Base-by-base conservation (phyloP, 2,797 vertebrate species). In the Enoplosus armatus region DNA sequence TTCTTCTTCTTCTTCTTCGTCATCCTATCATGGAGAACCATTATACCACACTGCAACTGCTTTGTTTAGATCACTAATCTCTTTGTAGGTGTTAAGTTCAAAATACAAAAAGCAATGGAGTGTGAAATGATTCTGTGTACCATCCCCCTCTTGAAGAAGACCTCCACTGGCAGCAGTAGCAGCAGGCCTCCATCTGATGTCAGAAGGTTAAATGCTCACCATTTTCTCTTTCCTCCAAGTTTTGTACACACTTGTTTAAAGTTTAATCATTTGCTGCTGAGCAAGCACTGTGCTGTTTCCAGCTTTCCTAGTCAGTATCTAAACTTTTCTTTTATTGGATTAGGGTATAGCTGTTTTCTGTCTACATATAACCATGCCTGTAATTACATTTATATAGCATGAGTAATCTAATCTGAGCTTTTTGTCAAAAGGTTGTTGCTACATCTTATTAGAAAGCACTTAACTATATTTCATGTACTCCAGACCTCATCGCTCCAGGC, bases 91-190 rank as follows among this genome's bases (percentile, higher is more conserved):
- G 39, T 69, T 72, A 27, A 47, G 43, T 72, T 61, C 45, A 72
- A 65, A 83, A 76, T 67, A 62, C 61, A 60, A 58, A 50, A 85
- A 39, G 72, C 88, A 51, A 16, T 62, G 37, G 56, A 83, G 85
- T 80, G 87, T 90, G 85, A 93, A 90, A 93, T 88, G 35, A 83
- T 78, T 79, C 27, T 47, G 45, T 88, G 82, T 72, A 75, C 74
- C 59, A 56, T 79, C 27, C 26, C 37, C 31, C 0, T 53, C 41
- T 80, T 66, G 29, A 68, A 37, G 59, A 63, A 41, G 39, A 56
- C 31, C 37, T 72, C 39, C 0, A 14, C 20, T 43, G 55, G 62
- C 67, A 75, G 66, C 54, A 26, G 29, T 16, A 39, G 15, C 65
- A 9, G 55, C 45, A 61, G 45, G 41, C 7, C 54, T 41, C 10